Conservation (phyloP, 1,140 invertebrate genomes). For the Pseudoatta argentina region DNA sequence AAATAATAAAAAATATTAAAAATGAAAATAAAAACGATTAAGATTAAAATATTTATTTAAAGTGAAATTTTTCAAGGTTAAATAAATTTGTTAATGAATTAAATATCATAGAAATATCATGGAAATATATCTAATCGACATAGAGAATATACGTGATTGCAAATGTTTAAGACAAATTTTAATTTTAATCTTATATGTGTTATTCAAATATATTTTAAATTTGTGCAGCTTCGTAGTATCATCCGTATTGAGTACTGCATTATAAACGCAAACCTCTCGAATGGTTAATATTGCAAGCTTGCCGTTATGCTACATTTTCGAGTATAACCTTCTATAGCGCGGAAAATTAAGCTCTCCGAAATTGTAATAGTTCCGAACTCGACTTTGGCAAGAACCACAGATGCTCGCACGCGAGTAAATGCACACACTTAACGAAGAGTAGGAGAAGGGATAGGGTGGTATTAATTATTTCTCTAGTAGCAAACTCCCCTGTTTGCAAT, state of each 20-base stretch:
- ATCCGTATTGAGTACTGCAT: neutral
- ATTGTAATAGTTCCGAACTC: slow-evolving; percentile 57
- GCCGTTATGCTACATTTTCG: slow-evolving; percentile 17
- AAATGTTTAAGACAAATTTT: neutral
- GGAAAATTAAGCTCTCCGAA: slow-evolving; percentile 46
- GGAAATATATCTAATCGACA: neutral
- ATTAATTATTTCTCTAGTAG: slow-evolving; percentile 75
- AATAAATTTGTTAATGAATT: neutral
- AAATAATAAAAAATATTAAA: too few relatives aligned
- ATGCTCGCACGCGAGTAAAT: slow-evolving; percentile 18
- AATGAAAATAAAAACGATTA: neutral
- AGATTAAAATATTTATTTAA: slow-evolving; percentile 21
- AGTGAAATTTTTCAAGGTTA: neutral
- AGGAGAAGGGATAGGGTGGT: slow-evolving; percentile 35
- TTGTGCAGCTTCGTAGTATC: neutral
- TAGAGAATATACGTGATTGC: neutral
- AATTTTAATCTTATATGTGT: neutral
- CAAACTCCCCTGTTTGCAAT: slow-evolving; percentile 72
- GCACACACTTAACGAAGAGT: neutral
- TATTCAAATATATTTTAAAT: neutral
- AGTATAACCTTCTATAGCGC: slow-evolving; percentile 14
- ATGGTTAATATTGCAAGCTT: slow-evolving; percentile 41
- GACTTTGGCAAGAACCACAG: slow-evolving; percentile 54
- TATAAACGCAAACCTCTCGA: neutral
- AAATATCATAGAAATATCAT: neutral